phyloP scores from a whole-genome alignment of 2,797 vertebrate species.

The Dryobates pubescens region DNA sequence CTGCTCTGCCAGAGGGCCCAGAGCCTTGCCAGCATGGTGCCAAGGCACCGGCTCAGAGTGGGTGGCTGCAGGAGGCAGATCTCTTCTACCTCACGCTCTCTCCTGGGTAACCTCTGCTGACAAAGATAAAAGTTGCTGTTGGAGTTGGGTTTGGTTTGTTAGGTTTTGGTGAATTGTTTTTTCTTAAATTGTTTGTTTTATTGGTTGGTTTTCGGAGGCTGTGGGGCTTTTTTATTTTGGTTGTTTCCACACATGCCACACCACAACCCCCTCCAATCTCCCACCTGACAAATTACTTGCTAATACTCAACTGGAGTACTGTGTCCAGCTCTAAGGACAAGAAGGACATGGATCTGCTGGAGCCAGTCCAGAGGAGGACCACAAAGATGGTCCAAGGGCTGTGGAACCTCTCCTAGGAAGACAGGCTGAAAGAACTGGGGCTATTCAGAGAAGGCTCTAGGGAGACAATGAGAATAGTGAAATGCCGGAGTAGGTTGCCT shows the following conservation, averaged over 20 bases:
- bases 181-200: too few species aligned
- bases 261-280: neutral
- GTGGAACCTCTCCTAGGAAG: too few species aligned
- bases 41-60: neutral
- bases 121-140: neutral
- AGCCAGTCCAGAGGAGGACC: too few species aligned
- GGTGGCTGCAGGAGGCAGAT: neutral
- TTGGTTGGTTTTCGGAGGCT: too few species aligned
- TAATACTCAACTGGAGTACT: neutral
- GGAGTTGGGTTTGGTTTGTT: neutral
- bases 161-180: neutral
- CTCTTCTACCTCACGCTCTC: neutral
- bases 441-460: too few species aligned
- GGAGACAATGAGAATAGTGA: too few species aligned
- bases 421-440: too few species aligned
- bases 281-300: neutral
- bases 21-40: neutral
- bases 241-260: too few species aligned
- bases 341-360: too few species aligned
- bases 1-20: constrained; percentile 45
- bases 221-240: neutral
- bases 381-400: too few species aligned
- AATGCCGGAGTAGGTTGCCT: too few species aligned
- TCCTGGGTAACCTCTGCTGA: neutral
- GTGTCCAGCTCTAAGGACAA: neutral